phyloP scores from a whole-genome alignment of 2,888 invertebrate species.

The Venusia cambrica region DNA sequence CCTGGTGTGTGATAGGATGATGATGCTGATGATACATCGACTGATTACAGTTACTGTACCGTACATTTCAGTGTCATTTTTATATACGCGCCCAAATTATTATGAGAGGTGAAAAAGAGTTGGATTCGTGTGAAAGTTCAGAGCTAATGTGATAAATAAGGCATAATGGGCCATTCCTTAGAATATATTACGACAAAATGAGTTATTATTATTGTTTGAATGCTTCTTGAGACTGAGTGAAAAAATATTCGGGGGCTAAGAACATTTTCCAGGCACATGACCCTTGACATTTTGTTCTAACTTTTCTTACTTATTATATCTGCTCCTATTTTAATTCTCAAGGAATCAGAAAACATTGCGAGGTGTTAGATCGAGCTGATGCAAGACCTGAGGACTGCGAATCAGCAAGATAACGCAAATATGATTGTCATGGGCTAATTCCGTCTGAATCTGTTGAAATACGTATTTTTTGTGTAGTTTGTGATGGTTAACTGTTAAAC shows the following conservation, averaged over 20 bases:
- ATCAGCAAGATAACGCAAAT: no score
- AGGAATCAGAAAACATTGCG: no score
- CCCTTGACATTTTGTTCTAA: no score
- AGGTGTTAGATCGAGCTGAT: no score
- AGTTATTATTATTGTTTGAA: conserved; percentile 41
- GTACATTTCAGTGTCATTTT: conserved; percentile 40
- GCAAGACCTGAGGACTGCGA: no score
- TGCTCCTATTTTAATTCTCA: no score
- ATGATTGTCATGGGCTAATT: no score
- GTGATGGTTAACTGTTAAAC: no score
- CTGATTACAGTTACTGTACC: conserved; percentile 15
- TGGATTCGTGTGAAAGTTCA: conserved; percentile 44
- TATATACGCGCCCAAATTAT: conserved; percentile 38
- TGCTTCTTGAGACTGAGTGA: conserved; percentile 17
- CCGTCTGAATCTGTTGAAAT: no score
- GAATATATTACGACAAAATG: conserved; percentile 60
- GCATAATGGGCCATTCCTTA: conserved; percentile 62
- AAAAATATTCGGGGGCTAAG: conserved; percentile 5
- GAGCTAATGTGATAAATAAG: conserved; percentile 60
- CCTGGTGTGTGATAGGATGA: neutral
- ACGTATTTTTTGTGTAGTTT: no score
- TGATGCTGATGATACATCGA: conserved; percentile 1
- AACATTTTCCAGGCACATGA: no score
- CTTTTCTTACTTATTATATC: no score
- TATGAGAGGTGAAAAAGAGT: conserved; percentile 50